Percentiles rank a stretch among this genome's conserved stretches.
These are phyloP conservation scores for Chlorops oryzae DNA, from an alignment of 1,140 invertebrate species.

Conservation along the genomic window DNA sequence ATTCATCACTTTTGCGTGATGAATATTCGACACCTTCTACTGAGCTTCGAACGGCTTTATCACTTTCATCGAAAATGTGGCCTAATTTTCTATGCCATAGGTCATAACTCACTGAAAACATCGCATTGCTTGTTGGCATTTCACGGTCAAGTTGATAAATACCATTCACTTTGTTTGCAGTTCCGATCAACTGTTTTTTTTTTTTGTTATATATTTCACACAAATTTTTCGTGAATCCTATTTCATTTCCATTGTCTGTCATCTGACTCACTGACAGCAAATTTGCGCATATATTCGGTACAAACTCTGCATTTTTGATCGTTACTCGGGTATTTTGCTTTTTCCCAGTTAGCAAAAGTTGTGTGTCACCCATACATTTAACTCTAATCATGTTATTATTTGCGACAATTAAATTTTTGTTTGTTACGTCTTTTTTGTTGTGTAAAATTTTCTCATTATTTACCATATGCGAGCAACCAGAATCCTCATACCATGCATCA, in stretches of 20 bases:
- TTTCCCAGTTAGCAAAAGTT: neutral
- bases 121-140: neutral
- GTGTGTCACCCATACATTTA: conserved; percentile 3
- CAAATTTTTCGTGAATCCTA: neutral
- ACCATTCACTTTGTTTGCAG: conserved; percentile 3
- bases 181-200: neutral
- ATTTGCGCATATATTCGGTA: conserved; percentile 8
- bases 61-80: conserved; percentile 14
- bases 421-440: conserved; percentile 1
- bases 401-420: conserved; percentile 4
- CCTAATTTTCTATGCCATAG: conserved; percentile 18
- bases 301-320: conserved; percentile 8
- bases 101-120: conserved; percentile 4
- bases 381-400: conserved; percentile 12
- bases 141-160: conserved; percentile 4
- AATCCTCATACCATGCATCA: conserved; percentile 4
- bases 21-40: neutral
- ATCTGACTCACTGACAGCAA: conserved; percentile 9
- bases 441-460: neutral
- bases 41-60: conserved; percentile 4
- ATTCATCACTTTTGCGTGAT: conserved; percentile 9
- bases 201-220: conserved; percentile 19
- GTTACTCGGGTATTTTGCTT: neutral
- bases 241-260: neutral
- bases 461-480: conserved; percentile 2